Evolutionary conservation across 2,888 invertebrate species (phyloP), one percentile per base, ranked within the genome.

Genomic region (Bimastos eiseni): DNA sequence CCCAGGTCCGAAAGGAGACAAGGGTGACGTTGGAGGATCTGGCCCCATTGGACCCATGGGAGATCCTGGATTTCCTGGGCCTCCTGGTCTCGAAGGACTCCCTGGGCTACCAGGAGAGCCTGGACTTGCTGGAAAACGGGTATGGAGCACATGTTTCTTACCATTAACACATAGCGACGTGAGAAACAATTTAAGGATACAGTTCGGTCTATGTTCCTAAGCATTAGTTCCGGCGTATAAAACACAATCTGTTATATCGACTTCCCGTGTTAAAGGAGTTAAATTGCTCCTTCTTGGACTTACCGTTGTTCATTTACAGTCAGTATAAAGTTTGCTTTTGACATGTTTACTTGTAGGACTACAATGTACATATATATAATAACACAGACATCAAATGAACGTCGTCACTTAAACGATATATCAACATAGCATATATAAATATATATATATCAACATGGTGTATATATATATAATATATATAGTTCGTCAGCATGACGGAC

Each of bases 1-100:
- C 98, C 96, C 97, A 98, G 92, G 97, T 97, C 93, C 89, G 89
- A 92, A 88, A 91, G 93, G 90, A 91, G 93, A 89, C 92, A 92
- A 98, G 98, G 98, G 93, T 97, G 98, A 95, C 98, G 98, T 30
- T 36, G 92, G 92, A 98, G 92, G 97, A 17, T 11, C 33, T 70
- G 89, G 92, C 38, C 83, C 44, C 13, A 96, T 97, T 94, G 98
- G 98, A 93, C 97, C 97, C 95, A 97, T 97, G 94, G 98, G 98
- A 93, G 98, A 97, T 95, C 97, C 97, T 21, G 91, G 91, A 11
- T 55, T 91, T 36, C 90, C 91, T 83, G 91, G 91, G 88, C 93
- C 93, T 8, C 92, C 93, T 55, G 94, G 94, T 83, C 93, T 93
- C 37, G 89, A 41, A 92, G 98, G 98, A 36, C 98, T 98, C 94